Percentiles rank a stretch among this genome's conserved stretches.
phyloP scores from a whole-genome alignment of 2,888 invertebrate species.

The Caenorhabditis zanzibari region DNA sequence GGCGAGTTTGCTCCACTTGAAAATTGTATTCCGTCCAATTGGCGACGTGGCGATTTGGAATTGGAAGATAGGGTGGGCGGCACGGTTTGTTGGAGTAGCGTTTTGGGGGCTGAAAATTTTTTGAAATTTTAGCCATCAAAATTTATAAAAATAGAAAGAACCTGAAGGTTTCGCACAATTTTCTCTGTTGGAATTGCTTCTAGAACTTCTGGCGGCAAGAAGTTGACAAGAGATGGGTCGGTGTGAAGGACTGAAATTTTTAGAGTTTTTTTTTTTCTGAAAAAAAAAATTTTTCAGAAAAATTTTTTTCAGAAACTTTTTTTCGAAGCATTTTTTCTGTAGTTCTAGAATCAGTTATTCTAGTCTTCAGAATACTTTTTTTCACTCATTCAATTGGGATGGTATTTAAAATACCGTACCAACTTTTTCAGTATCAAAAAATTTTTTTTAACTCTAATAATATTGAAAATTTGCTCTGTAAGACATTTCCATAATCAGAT shows the following conservation, averaged over 20 bases:
- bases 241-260: slow-evolving; percentile 27
- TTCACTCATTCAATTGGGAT: slow-evolving; percentile 10
- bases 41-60: background rate
- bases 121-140: too few species aligned
- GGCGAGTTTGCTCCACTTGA: slow-evolving; percentile 6
- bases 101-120: slow-evolving; percentile 34
- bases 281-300: background rate
- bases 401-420: too few species aligned
- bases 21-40: slow-evolving; percentile 49
- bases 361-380: slow-evolving; percentile 5
- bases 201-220: slow-evolving; percentile 24
- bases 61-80: slow-evolving; percentile 31
- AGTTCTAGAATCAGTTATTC: too few species aligned
- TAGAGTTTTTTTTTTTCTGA: background rate
- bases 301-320: background rate
- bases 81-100: slow-evolving; percentile 21
- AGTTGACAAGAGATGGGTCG: slow-evolving; percentile 25
- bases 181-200: background rate
- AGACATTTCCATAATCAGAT: too few species aligned
- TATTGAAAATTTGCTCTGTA: too few species aligned
- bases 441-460: too few species aligned
- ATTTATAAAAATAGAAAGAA: too few species aligned
- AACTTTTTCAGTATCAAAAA: too few species aligned
- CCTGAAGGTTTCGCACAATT: background rate
- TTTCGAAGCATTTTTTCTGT: too few species aligned